Conservation (phyloP, 2,113 vertebrate species). For the Echinops telfairi region DNA sequence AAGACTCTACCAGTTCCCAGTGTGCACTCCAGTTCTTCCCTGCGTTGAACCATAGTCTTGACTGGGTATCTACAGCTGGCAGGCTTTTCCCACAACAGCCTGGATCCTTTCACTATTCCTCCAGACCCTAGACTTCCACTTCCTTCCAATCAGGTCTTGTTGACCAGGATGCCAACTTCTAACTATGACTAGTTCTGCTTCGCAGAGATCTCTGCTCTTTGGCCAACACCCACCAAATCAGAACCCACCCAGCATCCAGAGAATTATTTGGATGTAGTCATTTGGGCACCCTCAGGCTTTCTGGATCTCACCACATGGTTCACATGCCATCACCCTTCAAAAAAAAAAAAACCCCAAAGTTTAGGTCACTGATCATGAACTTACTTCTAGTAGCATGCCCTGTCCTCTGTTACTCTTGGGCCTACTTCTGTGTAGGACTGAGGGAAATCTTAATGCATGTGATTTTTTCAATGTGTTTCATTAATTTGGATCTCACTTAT, state of each 20-base stretch:
- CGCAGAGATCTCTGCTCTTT: background rate
- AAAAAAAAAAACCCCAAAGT: background rate
- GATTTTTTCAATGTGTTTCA: background rate
- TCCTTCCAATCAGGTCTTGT: background rate
- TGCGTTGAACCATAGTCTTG: conserved; percentile 10
- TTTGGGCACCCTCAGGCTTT: background rate
- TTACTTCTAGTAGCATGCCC: background rate
- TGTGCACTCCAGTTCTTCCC: background rate
- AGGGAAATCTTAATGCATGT: background rate
- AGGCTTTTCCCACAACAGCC: background rate
- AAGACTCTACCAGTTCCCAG: background rate
- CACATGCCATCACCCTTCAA: background rate
- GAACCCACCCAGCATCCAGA: background rate
- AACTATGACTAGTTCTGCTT: background rate
- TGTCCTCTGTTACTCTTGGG: background rate
- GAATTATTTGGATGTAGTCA: background rate
- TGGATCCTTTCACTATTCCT: background rate
- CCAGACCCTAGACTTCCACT: background rate
- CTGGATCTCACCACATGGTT: background rate
- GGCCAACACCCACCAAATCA: background rate
- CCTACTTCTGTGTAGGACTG: background rate
- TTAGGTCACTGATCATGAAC: background rate
- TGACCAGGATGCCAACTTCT: background rate
- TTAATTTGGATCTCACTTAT: background rate
- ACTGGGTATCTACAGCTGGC: background rate